These are phyloP conservation scores for Linyphia triangularis DNA, from an alignment of 2,888 invertebrate species.

Conservation along the genomic window DNA sequence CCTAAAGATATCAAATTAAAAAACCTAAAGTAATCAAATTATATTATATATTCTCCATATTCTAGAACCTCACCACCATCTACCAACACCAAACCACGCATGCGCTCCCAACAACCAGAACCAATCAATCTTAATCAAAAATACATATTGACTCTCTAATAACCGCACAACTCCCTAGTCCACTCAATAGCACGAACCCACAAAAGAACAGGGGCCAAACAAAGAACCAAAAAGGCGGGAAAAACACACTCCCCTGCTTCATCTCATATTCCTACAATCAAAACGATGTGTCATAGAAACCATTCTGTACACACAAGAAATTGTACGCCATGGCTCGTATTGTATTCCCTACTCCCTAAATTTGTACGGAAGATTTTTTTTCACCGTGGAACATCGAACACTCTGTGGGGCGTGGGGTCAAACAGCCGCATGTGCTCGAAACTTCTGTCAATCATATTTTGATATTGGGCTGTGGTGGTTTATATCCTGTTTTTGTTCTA, in stretches of 20 bases:
- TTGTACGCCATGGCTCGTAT: not conserved
- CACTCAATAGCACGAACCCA: conserved; percentile 28
- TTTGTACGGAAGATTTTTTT: conserved; percentile 10
- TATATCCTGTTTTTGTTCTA: conserved; percentile 23
- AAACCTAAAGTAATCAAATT: too few relatives aligned
- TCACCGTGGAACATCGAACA: not conserved
- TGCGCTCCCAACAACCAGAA: not conserved
- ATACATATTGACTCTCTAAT: conserved; percentile 67
- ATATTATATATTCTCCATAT: too few relatives aligned
- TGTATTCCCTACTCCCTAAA: not conserved
- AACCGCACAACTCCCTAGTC: conserved; percentile 22
- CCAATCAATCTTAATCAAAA: conserved; percentile 70
- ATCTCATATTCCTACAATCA: conserved; percentile 57
- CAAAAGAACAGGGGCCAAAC: conserved; percentile 12
- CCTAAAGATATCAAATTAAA: too few relatives aligned
- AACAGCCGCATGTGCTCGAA: conserved; percentile 16
- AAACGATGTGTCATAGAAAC: conserved; percentile 61
- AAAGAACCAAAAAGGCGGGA: not conserved
- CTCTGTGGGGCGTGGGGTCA: conserved; percentile 38
- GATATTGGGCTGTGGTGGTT: not conserved
- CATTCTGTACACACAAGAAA: conserved; percentile 47
- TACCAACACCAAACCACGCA: not conserved
- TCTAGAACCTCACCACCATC: not conserved
- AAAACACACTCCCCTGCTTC: conserved; percentile 18
- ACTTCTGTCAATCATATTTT: conserved; percentile 53